These are phyloP conservation scores for Bujurquina vittata DNA, from an alignment of 2,113 vertebrate genomes.

Conservation along the genomic window DNA sequence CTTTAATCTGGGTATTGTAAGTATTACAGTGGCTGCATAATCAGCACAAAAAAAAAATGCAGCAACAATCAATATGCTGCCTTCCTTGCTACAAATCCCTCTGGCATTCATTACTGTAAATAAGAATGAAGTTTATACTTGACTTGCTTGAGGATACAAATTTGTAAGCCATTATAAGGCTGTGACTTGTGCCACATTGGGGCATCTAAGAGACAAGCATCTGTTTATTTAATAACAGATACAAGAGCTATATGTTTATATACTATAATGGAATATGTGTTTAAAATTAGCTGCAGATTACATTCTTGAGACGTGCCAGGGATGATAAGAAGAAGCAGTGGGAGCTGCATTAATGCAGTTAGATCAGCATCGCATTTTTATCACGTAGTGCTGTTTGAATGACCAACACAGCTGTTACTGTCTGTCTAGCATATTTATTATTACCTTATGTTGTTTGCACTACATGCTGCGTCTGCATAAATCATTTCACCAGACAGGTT, in stretches of 20 bases:
- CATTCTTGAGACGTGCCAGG: not conserved
- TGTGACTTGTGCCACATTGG: constrained; percentile 34
- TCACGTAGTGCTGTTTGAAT: not conserved
- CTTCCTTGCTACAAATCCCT: constrained; percentile 11
- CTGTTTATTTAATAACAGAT: constrained; percentile 22
- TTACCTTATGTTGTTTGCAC: constrained; percentile 31
- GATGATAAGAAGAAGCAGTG: constrained; percentile 1
- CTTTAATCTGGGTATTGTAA: constrained; percentile 31
- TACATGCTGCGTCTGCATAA: constrained; percentile 23
- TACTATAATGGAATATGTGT: not conserved
- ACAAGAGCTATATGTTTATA: not conserved
- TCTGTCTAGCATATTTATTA: constrained; percentile 28
- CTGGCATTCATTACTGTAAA: constrained; percentile 45
- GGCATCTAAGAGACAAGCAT: constrained; percentile 6
- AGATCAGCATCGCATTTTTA: not conserved
- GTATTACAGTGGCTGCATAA: constrained; percentile 29
- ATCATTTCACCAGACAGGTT: constrained; percentile 21
- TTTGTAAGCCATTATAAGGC: constrained; percentile 48
- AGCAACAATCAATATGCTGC: constrained; percentile 48
- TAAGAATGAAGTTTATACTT: constrained; percentile 50
- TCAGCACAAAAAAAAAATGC: constrained; percentile 38
- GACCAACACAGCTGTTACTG: constrained; percentile 13
- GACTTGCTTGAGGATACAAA: constrained; percentile 37
- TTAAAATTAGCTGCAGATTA: not conserved
- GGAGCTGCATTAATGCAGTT: not conserved